phyloP scores from a whole-genome alignment of 2,797 vertebrate species.

The Bradypodion pumilum region DNA sequence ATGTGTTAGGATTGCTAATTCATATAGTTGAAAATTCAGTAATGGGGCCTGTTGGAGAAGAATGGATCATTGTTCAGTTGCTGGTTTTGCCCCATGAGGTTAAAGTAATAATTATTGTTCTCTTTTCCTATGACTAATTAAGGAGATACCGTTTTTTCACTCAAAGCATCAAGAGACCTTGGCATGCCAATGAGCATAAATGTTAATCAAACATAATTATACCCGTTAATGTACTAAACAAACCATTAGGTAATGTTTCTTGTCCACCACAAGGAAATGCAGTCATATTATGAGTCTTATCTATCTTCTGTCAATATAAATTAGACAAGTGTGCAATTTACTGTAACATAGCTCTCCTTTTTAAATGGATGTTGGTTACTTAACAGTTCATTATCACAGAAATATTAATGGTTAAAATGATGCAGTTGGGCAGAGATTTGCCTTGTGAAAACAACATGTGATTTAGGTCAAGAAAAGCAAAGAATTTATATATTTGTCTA shows the following conservation, averaged over 20 bases:
- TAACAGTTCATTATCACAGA: background rate
- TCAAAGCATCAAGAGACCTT: background rate
- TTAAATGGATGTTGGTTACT: background rate
- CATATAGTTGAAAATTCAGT: background rate
- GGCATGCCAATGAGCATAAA: background rate
- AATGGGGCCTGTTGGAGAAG: background rate
- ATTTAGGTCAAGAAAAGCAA: background rate
- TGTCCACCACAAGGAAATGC: background rate
- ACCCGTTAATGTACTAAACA: background rate
- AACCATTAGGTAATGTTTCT: background rate
- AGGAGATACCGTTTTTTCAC: background rate
- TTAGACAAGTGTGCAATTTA: background rate
- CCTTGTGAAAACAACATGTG: background rate
- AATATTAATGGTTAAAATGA: background rate
- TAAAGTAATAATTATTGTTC: background rate
- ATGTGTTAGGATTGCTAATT: background rate
- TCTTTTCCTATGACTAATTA: background rate
- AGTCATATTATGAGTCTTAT: background rate
- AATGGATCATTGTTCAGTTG: background rate
- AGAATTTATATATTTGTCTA: background rate
- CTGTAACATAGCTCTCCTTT: background rate
- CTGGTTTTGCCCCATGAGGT: background rate
- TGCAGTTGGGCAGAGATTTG: background rate
- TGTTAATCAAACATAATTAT: slow-evolving; percentile 2
- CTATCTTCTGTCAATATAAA: background rate